Base-by-base conservation (phyloP, 2,888 invertebrate genomes). In the Thelaira solivaga region DNA sequence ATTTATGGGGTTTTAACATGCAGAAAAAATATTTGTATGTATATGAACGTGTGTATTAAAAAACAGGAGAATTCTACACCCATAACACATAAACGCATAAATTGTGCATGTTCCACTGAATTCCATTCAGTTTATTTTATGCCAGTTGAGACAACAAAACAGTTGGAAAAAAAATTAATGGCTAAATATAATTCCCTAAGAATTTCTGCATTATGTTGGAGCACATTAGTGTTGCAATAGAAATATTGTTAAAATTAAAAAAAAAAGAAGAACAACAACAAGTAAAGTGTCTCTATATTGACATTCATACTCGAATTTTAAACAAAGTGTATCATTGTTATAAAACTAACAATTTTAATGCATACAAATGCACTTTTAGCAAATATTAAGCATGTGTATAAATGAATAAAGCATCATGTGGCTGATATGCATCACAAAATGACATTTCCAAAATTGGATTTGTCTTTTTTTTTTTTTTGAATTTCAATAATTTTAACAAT, bases 1-100 rank as follows among this genome's bases (percentile, higher is more conserved):
- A 73, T 77, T 77, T 77, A 77, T 69, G 68, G 57, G 43, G 18
- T 13, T 73, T 64, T 73, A 73, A 73, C 77, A 73, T 77, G 77
- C 64, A 59, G 59, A 1, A 29, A 20, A 64, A 69, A 61, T 45
- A 67, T 39, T n/a, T n/a, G n/a, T n/a, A n/a, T n/a, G n/a, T n/a
- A n/a, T n/a, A n/a, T n/a, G n/a, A n/a, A n/a, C n/a, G n/a, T n/a
- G n/a, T n/a, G n/a, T n/a, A n/a, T n/a, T n/a, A n/a, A n/a, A n/a
- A n/a, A n/a, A n/a, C n/a, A n/a, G 2, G 10, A 4, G 13, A 62
- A 62, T 39, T 47, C 64, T 49, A 22, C 61, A 55, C 26, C 24
- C 61, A n/a, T n/a, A 71, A 26, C 53, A 73, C 26, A 67, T 11
- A 51, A 36, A 65, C 59, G 78, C 69, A 79, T 67, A 62, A 39